Base-by-base conservation (phyloP, 2,797 vertebrate genomes). In the Melanotaenia boesemani region DNA sequence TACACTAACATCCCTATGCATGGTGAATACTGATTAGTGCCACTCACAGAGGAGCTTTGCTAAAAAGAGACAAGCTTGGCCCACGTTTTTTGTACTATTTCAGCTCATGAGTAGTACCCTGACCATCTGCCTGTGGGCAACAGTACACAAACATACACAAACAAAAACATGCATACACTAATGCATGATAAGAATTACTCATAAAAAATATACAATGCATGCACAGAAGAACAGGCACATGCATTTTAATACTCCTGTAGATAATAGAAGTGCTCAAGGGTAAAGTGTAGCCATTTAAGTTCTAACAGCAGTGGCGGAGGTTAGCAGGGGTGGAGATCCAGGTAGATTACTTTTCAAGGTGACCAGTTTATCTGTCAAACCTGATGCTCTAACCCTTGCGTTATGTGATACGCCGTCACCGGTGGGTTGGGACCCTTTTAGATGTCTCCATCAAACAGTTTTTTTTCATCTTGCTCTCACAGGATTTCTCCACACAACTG, bases 1-100 rank as follows among this genome's bases (percentile, higher is more conserved):
- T 59, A 74, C 36, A 80, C 81, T 76, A 54, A 66, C 72, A 76
- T 79, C 65, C 71, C 67, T 70, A 83, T 79, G 79, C 68, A 55
- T 64, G 59, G 50, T 80, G 93, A 92, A 94, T 93, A 83, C 90
- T 91, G 90, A 95, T 94, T 84, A 88, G 81, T 30, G 70, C 70
- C 56, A 79, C 67, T 85, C 79, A 85, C 81, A 74, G 74, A 88
- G 88, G 87, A 89, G 79, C 69, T 70, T 69, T 89, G 92, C 87
- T 88, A 81, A 89, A 87, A 79, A 90, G 84, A 91, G 82, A 83
- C 32, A 67, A 91, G 80, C 72, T 90, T 80, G 87, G 86, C 85
- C 85, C 79, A 84, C 70, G 54, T 62, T 80, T 84, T 84, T 63
- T 70, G 80, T 37, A 84, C 86, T 86, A 87, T 92, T 92, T 93